Percentiles rank a stretch among this genome's conserved stretches.
phyloP scores from a whole-genome alignment of 2,113 vertebrate genomes.

The Callocephalon fimbriatum region DNA sequence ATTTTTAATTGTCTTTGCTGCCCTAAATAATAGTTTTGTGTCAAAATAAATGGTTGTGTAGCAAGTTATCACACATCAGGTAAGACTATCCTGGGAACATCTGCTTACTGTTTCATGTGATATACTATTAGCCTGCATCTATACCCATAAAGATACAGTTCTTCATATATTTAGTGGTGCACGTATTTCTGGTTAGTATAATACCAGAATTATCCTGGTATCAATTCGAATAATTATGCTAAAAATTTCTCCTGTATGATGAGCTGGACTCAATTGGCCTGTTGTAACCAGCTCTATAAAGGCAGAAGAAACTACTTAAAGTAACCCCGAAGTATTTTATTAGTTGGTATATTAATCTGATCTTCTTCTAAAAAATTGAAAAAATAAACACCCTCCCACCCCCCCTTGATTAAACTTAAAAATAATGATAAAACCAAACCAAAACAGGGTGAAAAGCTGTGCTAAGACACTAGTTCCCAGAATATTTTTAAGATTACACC shows the following conservation, averaged over 20 bases:
- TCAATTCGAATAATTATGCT: background rate
- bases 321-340: background rate
- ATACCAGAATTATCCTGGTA: background rate
- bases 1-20: background rate
- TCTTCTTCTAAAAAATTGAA: background rate
- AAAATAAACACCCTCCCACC: background rate
- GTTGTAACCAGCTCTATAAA: background rate
- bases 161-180: background rate
- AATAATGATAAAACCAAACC: background rate
- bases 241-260: background rate
- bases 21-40: background rate
- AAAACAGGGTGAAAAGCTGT: background rate
- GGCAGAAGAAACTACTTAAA: background rate
- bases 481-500: background rate
- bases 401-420: background rate
- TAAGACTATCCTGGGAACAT: background rate
- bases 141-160: background rate
- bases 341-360: background rate
- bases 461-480: background rate
- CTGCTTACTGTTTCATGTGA: background rate
- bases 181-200: background rate
- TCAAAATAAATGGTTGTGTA: background rate
- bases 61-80: background rate
- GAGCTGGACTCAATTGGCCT: background rate
- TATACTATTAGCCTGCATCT: background rate